Evolutionary conservation across 2,113 vertebrate genomes (phyloP).

Genomic region (Oreotragus oreotragus): DNA sequence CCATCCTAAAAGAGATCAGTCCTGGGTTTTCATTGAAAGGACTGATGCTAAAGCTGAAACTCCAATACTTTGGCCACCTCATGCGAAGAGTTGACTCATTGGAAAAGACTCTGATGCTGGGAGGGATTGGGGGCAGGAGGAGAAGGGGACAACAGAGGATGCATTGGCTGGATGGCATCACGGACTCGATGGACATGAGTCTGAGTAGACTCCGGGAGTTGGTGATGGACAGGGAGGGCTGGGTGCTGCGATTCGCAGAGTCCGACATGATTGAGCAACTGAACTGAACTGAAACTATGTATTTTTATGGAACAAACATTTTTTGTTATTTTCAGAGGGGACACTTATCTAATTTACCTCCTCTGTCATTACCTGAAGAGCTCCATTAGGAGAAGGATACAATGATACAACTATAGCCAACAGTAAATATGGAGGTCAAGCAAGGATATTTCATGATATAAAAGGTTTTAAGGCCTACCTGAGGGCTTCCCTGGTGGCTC

Average conservation of each 20-base stretch:
- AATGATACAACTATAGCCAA: not conserved
- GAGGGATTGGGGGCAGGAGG: not conserved
- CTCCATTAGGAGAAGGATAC: not conserved
- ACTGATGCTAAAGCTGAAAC: not conserved
- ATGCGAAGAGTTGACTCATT: not conserved
- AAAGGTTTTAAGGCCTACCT: not conserved
- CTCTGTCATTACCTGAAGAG: not conserved
- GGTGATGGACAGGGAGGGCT: not conserved
- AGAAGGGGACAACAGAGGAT: not conserved
- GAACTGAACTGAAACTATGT: not conserved
- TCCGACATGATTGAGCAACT: not conserved
- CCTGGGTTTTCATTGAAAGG: too few relatives aligned
- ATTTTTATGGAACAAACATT: not conserved
- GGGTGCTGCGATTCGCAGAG: accelerated
- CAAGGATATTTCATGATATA: not conserved
- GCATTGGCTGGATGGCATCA: not conserved
- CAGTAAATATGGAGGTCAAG: not conserved
- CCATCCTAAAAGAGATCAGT: too few relatives aligned
- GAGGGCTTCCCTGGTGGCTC: not conserved
- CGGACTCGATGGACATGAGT: accelerated
- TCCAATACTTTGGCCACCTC: not conserved
- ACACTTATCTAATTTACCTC: not conserved
- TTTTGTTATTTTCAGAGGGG: not conserved
- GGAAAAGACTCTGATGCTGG: not conserved
- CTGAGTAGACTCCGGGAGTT: not conserved